phyloP scores from a whole-genome alignment of 2,888 invertebrate genomes.

The Homarus gammarus region DNA sequence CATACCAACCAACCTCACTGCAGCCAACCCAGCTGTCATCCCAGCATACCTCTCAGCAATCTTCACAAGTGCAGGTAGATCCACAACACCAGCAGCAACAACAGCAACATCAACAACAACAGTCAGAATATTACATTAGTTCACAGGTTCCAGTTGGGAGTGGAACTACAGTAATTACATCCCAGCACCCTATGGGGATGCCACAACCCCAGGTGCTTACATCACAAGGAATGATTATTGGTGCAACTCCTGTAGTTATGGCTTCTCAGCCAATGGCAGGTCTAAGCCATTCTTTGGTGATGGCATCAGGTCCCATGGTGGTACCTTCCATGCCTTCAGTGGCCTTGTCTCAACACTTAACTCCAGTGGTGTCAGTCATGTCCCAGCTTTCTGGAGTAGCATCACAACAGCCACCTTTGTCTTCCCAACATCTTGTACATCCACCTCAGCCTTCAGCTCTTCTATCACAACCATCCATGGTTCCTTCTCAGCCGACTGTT shows the following conservation, averaged over 20 bases:
- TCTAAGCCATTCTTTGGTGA: conserved; percentile 55
- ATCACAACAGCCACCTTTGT: conserved; percentile 37
- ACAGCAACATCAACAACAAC: conserved; percentile 47
- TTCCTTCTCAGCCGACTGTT: conserved; percentile 32
- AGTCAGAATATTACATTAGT: conserved; percentile 55
- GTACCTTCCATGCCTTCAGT: conserved; percentile 31
- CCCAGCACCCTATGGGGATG: conserved; percentile 50
- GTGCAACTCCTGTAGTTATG: conserved; percentile 42
- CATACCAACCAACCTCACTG: conserved; percentile 32
- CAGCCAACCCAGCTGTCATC: conserved; percentile 36
- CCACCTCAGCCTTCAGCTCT: conserved; percentile 46
- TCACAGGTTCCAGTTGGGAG: conserved; percentile 57
- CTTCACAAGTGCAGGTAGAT: conserved; percentile 39
- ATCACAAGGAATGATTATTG: conserved; percentile 58
- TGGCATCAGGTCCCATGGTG: conserved; percentile 49
- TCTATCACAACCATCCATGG: conserved; percentile 30
- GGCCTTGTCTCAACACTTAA: conserved; percentile 41
- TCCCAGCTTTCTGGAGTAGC: conserved; percentile 39
- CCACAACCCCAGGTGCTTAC: conserved; percentile 44
- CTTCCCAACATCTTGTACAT: conserved; percentile 43
- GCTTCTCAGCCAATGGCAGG: conserved; percentile 39
- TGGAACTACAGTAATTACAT: conserved; percentile 32
- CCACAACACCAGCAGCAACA: conserved; percentile 55
- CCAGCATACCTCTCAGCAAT: conserved; percentile 40
- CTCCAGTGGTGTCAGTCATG: conserved; percentile 40